Base-by-base conservation (phyloP, 2,113 vertebrate species). In the Meles meles region DNA sequence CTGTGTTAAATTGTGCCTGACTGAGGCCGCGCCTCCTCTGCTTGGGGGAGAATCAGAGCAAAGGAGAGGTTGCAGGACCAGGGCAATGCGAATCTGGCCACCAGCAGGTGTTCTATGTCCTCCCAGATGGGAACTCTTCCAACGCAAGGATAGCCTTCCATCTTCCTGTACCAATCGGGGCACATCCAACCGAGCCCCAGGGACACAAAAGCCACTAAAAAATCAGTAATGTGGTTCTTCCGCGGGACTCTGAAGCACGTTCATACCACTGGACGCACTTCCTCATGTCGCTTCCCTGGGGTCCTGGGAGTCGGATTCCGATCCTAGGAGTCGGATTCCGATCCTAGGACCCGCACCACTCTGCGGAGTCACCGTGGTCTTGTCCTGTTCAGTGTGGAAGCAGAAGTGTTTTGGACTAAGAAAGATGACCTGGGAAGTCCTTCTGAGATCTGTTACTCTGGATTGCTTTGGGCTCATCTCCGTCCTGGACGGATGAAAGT, bases 301-400 rank as follows among this genome's bases (percentile, higher is more conserved):
- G 94, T 98, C 97, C 93, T 87, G 86, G 76, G 97, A 97, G 89
- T 89, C 83, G 44, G 25, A 23, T 57, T 72, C 94, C 52, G 91
- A 84, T 91, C 80, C 37, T n/a, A 15, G 94, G 83, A 87, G 89
- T 89, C 83, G 44, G 25, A 23, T 57, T 72, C 94, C 52, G 91
- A 84, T 91, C 80, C 37, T n/a, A 15, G 94, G 83, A 87, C 86
- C 49, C 88, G 49, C 3, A 0, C 67, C 13, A 6, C 34, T 81
- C 39, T 80, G 89, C 21, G 59, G 63, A 6, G 63, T 71, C 37
- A 21, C 29, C 17, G 2, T 1, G 1, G 61, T 42, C 61, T 88
- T 57, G 42, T 95, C 61, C 80, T 76, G 55, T 94, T 94, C 72
- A 87, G 0, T 42, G 0, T 52, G 65, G 85, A 72, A 63, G 63